A percentile compares a stretch with the other conserved stretches of the same genome.
phyloP scores from a whole-genome alignment of 2,797 vertebrate genomes.

The Paguma larvata region DNA sequence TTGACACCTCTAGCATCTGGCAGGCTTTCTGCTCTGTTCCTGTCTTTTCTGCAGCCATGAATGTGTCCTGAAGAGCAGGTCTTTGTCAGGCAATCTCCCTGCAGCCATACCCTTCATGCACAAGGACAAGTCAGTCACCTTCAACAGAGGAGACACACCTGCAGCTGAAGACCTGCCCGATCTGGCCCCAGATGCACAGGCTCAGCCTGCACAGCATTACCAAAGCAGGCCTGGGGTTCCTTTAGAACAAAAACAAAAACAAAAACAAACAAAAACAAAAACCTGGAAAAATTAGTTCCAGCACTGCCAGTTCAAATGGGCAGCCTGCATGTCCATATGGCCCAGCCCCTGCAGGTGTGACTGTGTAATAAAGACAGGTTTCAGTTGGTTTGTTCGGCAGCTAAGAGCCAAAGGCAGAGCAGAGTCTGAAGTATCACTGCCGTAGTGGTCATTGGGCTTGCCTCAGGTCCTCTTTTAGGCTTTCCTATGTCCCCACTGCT shows the following conservation, averaged over 20 bases:
- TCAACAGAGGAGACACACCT: too few relatives aligned
- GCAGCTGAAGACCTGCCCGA: background rate
- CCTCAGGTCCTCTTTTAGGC: too few relatives aligned
- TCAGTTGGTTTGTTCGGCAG: background rate
- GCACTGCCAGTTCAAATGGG: background rate
- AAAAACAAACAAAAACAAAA: background rate
- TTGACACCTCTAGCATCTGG: background rate
- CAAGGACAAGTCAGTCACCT: background rate
- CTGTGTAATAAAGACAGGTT: background rate
- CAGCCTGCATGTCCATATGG: background rate
- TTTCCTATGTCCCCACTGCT: too few relatives aligned
- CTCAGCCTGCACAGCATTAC: background rate
- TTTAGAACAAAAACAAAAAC: background rate
- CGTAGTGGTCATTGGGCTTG: background rate
- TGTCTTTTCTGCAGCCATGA: background rate
- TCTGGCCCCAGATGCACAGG: background rate
- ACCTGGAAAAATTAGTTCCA: background rate
- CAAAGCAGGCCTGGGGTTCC: background rate
- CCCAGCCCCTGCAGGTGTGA: background rate
- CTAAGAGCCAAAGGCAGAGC: background rate
- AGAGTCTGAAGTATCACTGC: background rate
- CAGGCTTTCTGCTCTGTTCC: background rate
- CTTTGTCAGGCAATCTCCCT: background rate
- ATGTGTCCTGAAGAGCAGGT: background rate
- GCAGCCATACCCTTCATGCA: background rate